Percentiles rank a stretch among this genome's conserved stretches.
Conservation (phyloP, 2,888 invertebrate genomes). For the Parelbella ahira region DNA sequence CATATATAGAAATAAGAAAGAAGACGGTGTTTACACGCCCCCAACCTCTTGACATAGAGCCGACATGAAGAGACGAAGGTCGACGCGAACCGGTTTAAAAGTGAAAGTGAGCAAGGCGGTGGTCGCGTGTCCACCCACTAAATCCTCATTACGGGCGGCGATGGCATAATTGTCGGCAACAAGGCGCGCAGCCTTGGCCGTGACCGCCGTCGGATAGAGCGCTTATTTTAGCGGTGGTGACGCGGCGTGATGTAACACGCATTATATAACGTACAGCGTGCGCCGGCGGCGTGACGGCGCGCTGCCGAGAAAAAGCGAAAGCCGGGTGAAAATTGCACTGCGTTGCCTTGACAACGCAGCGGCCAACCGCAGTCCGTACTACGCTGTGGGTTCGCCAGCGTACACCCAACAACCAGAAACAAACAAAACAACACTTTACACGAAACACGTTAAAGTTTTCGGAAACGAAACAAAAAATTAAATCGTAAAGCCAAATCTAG, state of each 20-base stretch:
- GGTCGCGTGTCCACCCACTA: slow-evolving; percentile 73
- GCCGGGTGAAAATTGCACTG: slow-evolving; percentile 60
- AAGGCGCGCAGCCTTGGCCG: slow-evolving; percentile 76
- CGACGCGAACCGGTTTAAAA: slow-evolving; percentile 69
- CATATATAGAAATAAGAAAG: too few relatives aligned
- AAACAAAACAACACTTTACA: too few relatives aligned
- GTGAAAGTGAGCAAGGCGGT: slow-evolving; percentile 67
- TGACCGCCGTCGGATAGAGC: slow-evolving; percentile 70
- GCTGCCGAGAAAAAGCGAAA: slow-evolving; percentile 66
- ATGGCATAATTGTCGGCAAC: slow-evolving; percentile 67
- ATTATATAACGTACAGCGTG: slow-evolving; percentile 64
- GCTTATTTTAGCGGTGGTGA: slow-evolving; percentile 75
- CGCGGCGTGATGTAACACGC: slow-evolving; percentile 72
- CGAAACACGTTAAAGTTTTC: too few relatives aligned
- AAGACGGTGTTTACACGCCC: too few relatives aligned
- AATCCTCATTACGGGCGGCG: slow-evolving; percentile 71
- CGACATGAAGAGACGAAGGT: slow-evolving; percentile 51
- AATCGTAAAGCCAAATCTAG: too few relatives aligned
- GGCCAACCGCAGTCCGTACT: too few relatives aligned
- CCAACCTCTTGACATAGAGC: slow-evolving; percentile 38
- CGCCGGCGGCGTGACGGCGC: slow-evolving; percentile 49
- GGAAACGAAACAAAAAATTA: too few relatives aligned
- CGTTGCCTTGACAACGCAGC: slow-evolving; percentile 32
- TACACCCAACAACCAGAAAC: too few relatives aligned
- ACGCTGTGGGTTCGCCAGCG: too few relatives aligned